Percentiles rank a stretch among this genome's conserved stretches.
Conservation (phyloP, 2,888 invertebrate species). For the Yponomeuta evonymella region DNA sequence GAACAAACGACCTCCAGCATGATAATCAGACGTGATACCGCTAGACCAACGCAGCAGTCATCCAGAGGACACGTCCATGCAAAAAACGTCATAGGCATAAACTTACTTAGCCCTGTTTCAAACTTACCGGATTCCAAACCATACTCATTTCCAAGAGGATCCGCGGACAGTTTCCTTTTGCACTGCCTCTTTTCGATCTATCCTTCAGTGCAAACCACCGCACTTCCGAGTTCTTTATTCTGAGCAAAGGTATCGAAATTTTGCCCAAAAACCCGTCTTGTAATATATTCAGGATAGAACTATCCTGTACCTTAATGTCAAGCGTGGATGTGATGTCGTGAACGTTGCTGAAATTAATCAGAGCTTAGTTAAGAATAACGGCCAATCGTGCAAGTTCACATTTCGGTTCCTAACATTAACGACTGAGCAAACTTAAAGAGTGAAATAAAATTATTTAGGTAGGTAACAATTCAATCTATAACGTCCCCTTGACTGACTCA, state of each 20-base stretch:
- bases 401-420: too few species aligned
- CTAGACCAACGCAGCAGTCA: too few species aligned
- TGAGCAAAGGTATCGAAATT: constrained; percentile 55
- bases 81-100: too few species aligned
- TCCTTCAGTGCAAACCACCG: constrained; percentile 63
- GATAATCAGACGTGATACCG: too few species aligned
- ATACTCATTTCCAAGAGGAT: constrained; percentile 53
- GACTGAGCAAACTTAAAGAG: too few species aligned
- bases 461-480: too few species aligned
- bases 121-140: constrained; percentile 54
- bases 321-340: constrained; percentile 58
- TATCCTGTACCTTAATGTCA: constrained; percentile 53
- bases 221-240: constrained; percentile 43
- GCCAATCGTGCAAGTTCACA: too few species aligned
- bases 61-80: too few species aligned
- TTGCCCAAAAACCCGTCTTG: constrained; percentile 49
- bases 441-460: too few species aligned
- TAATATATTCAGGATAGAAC: constrained; percentile 36
- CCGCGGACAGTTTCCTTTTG: constrained; percentile 60
- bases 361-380: not conserved
- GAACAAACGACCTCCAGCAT: too few species aligned
- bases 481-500: too few species aligned
- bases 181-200: constrained; percentile 41
- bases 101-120: too few species aligned
- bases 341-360: constrained; percentile 48